Evolutionary conservation across 2,797 vertebrate genomes (phyloP).

Genomic region (Aeoliscus strigatus): DNA sequence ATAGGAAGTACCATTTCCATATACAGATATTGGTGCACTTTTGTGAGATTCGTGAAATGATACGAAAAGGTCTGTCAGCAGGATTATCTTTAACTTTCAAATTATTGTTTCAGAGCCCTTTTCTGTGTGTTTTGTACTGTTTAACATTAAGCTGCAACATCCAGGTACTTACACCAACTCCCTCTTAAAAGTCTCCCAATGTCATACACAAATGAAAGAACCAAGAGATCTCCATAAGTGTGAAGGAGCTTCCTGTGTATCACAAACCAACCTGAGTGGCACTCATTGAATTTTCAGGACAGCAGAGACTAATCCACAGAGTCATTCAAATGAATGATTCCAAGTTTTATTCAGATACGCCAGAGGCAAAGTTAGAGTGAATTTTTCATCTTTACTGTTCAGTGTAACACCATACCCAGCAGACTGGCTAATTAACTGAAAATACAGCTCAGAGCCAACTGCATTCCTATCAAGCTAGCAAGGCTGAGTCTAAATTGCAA

Average conservation of each 20-base stretch:
- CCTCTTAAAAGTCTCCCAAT: too few relatives aligned
- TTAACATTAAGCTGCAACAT: too few relatives aligned
- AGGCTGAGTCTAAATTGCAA: conserved; percentile 31
- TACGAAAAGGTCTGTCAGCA: too few relatives aligned
- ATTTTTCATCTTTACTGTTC: conserved; percentile 43
- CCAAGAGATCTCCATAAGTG: conserved; percentile 9
- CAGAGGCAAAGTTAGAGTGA: conserved; percentile 39
- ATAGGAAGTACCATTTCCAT: too few relatives aligned
- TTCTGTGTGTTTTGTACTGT: too few relatives aligned
- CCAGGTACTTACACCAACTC: too few relatives aligned
- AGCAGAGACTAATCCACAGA: not conserved
- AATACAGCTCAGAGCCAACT: conserved; percentile 55
- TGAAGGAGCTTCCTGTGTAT: conserved; percentile 3
- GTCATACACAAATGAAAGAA: conserved; percentile 3
- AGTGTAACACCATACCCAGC: conserved; percentile 52
- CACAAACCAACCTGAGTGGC: too few relatives aligned
- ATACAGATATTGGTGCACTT: too few relatives aligned
- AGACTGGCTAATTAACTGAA: conserved; percentile 62
- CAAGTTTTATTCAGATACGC: conserved; percentile 40
- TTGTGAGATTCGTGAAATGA: too few relatives aligned
- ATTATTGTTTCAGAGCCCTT: too few relatives aligned
- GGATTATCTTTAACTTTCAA: too few relatives aligned
- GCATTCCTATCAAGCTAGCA: conserved; percentile 47
- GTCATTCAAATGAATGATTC: conserved; percentile 35
- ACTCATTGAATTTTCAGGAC: conserved; percentile 14